phyloP scores from a whole-genome alignment of 2,113 vertebrate species.

The Cnemophilus loriae region DNA sequence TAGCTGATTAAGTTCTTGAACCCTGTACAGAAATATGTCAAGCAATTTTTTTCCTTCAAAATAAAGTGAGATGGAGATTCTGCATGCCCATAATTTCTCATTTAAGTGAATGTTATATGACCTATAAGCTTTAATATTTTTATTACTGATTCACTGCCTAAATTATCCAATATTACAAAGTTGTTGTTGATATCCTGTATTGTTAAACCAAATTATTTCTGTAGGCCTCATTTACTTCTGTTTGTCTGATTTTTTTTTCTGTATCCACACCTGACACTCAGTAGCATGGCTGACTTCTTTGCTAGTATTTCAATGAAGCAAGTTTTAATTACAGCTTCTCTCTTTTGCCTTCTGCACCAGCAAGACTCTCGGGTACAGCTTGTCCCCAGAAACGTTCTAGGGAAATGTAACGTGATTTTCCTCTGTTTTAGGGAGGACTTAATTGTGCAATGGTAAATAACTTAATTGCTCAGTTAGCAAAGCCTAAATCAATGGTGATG shows the following conservation, averaged over 20 bases:
- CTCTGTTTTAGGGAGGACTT: background rate
- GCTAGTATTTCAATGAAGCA: background rate
- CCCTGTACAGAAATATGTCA: background rate
- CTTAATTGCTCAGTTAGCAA: background rate
- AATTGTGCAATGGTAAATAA: background rate
- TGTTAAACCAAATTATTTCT: background rate
- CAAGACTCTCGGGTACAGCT: background rate
- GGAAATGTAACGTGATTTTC: background rate
- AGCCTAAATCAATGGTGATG: background rate
- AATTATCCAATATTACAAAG: background rate
- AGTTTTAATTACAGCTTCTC: background rate
- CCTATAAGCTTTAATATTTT: background rate
- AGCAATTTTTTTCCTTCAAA: background rate
- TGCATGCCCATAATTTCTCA: background rate
- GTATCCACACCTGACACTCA: background rate
- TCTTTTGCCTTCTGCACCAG: background rate
- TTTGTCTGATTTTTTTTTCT: no score
- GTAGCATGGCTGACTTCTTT: background rate
- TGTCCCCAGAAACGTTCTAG: background rate
- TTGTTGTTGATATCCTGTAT: background rate
- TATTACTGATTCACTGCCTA: background rate
- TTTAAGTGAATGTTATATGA: background rate
- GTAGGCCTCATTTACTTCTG: background rate
- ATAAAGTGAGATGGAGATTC: background rate
- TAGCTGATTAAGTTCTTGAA: background rate